phyloP scores from a whole-genome alignment of 2,113 vertebrate species.

The Coracopsis vasa region DNA sequence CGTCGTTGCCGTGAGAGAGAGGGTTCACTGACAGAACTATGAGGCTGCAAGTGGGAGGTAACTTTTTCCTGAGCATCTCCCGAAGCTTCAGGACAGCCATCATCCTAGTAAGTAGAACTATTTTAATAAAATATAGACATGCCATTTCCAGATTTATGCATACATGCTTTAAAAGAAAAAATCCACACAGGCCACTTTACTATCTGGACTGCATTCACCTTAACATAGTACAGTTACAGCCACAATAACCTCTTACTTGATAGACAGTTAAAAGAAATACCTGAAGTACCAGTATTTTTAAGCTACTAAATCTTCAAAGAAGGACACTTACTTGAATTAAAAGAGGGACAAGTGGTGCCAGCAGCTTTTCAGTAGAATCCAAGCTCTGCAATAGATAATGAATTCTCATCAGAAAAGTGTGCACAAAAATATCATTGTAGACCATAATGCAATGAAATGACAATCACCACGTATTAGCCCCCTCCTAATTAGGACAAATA shows the following conservation, averaged over 20 bases:
- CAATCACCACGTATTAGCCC: not conserved
- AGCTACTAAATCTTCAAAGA: not conserved
- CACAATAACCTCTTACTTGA: not conserved
- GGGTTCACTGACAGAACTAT: constrained; percentile 71
- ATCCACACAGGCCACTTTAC: not conserved
- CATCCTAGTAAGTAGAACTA: constrained; percentile 66
- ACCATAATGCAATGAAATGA: not conserved
- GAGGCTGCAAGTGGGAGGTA: constrained; percentile 37
- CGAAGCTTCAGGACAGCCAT: not conserved
- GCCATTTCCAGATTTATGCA: not conserved
- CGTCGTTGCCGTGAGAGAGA: constrained; percentile 70
- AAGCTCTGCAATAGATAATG: constrained; percentile 69
- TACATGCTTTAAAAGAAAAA: not conserved
- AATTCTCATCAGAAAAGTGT: not conserved
- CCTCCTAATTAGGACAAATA: not conserved
- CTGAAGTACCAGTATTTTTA: not conserved
- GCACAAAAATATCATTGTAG: not conserved
- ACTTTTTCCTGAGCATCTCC: constrained; percentile 11
- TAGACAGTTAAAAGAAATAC: not conserved
- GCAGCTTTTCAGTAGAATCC: constrained; percentile 82
- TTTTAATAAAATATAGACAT: not conserved
- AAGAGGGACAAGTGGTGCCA: constrained; percentile 70
- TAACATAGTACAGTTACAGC: not conserved
- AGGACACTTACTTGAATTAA: constrained; percentile 62
- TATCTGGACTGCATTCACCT: not conserved